Base-by-base conservation (phyloP, 2,797 vertebrate genomes). In the Siniperca scherzeri region DNA sequence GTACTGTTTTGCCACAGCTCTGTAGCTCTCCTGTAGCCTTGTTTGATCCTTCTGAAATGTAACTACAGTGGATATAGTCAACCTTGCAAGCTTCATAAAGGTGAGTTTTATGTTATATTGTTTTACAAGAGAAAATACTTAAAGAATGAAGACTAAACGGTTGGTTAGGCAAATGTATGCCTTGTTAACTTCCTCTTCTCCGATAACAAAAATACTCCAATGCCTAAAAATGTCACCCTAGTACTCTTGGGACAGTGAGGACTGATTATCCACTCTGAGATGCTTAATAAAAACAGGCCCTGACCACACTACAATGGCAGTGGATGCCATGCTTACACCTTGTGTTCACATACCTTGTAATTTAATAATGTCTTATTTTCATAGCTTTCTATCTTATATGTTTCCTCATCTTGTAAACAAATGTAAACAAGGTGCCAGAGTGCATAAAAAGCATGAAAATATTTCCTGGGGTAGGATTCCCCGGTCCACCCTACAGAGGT, bases 261-360 rank as follows among this genome's bases (percentile, higher is more conserved):
- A 3, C 19, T 11, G 38, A n/a, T 44, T 14, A 16, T 42, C 3
- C 46, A 33, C 17, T 7, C 12, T 27, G 22, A 21, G n/a, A 22
- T 74, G 59, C 22, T 38, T 52, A n/a, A 71, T 56, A 42, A 42
- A 70, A 57, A 72, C 50, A 9, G 67, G 25, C 52, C 10, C 36
- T 44, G n/a, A 46, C 19, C n/a, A 50, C 25, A 53, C 17, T 10
- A 22, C 30, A 25, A 13, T 38, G 21, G 14, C 42, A 42, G n/a
- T 55, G 40, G 38, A 40, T 71, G 9, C 50, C 8, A 2, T 71
- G 38, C 38, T 30, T 22, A 11, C 14, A 42, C 16, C 16, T 13
- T 57, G 8, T 44, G 16, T 40, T 56, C 19, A 16, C 21, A 53
- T 27, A 9, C 2, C 48, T 33, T 44, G 13, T 30, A 59, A 36